Conservation (phyloP, 2,113 vertebrate species). For the Emydura subglobosa region DNA sequence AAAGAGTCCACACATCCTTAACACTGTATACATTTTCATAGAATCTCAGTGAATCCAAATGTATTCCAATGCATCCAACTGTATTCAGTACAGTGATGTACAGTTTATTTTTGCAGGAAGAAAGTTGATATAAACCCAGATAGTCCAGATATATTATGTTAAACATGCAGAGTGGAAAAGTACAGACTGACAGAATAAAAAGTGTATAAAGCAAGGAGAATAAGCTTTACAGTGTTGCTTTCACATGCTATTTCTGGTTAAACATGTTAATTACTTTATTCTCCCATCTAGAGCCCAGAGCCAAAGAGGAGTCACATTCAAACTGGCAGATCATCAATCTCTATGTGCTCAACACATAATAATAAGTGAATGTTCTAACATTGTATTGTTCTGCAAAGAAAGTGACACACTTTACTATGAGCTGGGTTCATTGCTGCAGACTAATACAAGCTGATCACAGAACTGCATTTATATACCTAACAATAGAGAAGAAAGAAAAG, state of each 20-base stretch:
- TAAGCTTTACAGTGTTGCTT: background rate
- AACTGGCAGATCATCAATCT: background rate
- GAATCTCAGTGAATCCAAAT: background rate
- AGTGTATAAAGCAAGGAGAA: background rate
- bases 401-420: background rate
- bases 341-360: rapidly evolving
- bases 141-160: background rate
- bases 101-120: background rate
- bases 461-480: background rate
- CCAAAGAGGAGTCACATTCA: background rate
- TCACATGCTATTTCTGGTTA: background rate
- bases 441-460: background rate
- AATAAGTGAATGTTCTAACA: background rate
- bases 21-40: rapidly evolving
- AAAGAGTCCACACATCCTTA: background rate
- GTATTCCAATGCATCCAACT: background rate
- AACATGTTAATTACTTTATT: background rate
- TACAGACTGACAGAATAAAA: background rate
- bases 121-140: background rate
- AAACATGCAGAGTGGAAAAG: background rate
- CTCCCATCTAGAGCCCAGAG: background rate
- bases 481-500: background rate
- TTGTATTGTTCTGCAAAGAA: background rate
- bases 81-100: background rate
- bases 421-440: background rate